Percentiles rank a stretch among this genome's conserved stretches.
Evolutionary conservation across 1,140 invertebrate species (phyloP).

Genomic region (Nomia melanderi): DNA sequence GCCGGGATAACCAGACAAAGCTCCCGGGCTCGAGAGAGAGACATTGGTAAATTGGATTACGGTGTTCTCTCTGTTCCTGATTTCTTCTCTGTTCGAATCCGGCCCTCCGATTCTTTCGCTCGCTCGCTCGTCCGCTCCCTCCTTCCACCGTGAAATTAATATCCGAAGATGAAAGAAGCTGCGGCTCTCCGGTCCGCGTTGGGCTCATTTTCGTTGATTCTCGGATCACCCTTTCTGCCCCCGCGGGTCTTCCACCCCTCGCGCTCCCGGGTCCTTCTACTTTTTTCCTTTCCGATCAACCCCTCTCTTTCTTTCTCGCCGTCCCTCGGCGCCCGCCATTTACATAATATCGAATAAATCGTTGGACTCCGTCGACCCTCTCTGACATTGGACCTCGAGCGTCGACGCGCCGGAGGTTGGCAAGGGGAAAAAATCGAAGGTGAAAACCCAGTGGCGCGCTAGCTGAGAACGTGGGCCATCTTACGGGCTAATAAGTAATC

Average conservation of each 20-base stretch:
- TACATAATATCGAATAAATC: conserved; percentile 72
- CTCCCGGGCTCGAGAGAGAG: conserved; percentile 38
- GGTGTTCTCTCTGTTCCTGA: conserved; percentile 57
- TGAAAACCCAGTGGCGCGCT: background rate
- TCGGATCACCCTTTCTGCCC: conserved; percentile 37
- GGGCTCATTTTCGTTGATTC: conserved; percentile 31
- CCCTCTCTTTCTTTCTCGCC: background rate
- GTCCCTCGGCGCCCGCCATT: conserved; percentile 49
- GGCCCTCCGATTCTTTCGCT: conserved; percentile 29
- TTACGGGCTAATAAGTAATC: conserved; percentile 67
- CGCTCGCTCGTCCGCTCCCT: conserved; percentile 17
- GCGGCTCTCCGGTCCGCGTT: conserved; percentile 41
- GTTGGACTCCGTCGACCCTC: conserved; percentile 46
- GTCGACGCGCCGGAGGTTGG: background rate
- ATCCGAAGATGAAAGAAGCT: conserved; percentile 71
- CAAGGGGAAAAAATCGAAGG: background rate
- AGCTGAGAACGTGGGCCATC: background rate
- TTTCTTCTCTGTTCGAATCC: conserved; percentile 42
- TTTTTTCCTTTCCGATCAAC: too few species aligned
- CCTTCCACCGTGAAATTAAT: conserved; percentile 66
- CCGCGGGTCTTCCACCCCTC: conserved; percentile 6
- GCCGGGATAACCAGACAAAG: conserved; percentile 54
- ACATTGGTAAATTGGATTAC: conserved; percentile 68
- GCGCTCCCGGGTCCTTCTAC: background rate
- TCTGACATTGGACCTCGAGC: background rate